Conservation (phyloP, 2,113 vertebrate species). For the Cheilinus undulatus region DNA sequence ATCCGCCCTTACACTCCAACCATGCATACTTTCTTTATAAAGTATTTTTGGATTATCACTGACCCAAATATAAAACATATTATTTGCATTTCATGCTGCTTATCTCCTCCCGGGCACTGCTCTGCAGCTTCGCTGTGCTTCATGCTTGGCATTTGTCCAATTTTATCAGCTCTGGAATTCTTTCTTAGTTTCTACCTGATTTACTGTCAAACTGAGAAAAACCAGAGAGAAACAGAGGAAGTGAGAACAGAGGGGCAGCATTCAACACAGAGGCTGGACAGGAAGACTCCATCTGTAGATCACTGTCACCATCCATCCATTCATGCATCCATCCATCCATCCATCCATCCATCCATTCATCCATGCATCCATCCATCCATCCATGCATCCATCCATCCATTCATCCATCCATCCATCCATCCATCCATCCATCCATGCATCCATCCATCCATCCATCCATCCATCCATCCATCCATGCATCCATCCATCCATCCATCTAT, state of each 20-base stretch:
- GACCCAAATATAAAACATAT: conserved; percentile 21
- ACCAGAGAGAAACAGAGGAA: neutral
- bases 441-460: too few species aligned
- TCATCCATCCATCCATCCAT: too few species aligned
- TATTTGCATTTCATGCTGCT: conserved; percentile 10
- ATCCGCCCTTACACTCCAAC: neutral
- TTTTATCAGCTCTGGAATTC: neutral
- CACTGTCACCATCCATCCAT: too few species aligned
- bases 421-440: too few species aligned
- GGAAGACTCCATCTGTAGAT: neutral
- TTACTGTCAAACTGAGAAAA: neutral
- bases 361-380: too few species aligned
- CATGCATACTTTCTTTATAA: neutral
- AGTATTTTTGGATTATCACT: neutral
- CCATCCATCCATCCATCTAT: too few species aligned
- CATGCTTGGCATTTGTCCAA: neutral
- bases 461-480: too few species aligned
- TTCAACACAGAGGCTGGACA: neutral
- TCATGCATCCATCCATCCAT: too few species aligned
- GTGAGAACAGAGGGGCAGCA: neutral
- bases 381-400: too few species aligned
- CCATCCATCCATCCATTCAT: too few species aligned
- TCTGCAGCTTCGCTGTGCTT: neutral
- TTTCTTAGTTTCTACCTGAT: neutral
- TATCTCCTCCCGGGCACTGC: neutral